Evolutionary conservation across 2,888 invertebrate species (phyloP), one percentile per base, ranked within the genome.

Genomic region (Balanococcus diminutus): DNA sequence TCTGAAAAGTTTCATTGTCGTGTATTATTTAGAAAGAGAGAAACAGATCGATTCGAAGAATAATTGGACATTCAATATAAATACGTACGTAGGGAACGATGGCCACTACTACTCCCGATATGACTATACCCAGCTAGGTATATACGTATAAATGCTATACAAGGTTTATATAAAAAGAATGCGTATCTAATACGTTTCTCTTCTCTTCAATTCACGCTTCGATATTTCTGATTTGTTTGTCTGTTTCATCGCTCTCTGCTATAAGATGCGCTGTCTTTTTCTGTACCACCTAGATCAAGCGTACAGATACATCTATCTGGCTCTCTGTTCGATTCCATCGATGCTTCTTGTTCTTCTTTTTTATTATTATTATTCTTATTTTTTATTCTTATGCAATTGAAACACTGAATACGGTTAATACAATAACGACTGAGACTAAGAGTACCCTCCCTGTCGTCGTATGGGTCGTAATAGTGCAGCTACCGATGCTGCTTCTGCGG

Each of bases 21-120:
- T 56, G 84, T 84, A 84, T 84, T 84, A 84, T 84, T 84, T 84
- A 84, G 84, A 84, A 84, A 84, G 84, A 84, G 84, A 84, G 36
- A 72, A 67, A 28, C 11, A 51, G 22, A 67, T 84, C 72, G 84
- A 84, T 84, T 83, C 36, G 84, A 84, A 84, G 84, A 67, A 84
- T 84, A 84, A 84, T 84, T 84, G 84, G 84, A 84, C 84, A 61
- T 61, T 72, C 32, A 22, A 83, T 83, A 28, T 22, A 28, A 2
- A 1, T 56, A 46, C 8, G 31, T 39, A 81, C 82, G 28, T 22
- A 51, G 31, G 72, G 31, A 22, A 81, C 82, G 28, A 42, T 82
- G 31, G 72, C 31, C 72, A 56, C 19, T 56, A 56, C 56, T 22
- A 51, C 51, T 14, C 16, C 51, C n/a, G n/a, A n/a, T n/a, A n/a